Evolutionary conservation across 2,113 vertebrate species (phyloP), one percentile per base, ranked within the genome.

Genomic region (Anguilla japonica): DNA sequence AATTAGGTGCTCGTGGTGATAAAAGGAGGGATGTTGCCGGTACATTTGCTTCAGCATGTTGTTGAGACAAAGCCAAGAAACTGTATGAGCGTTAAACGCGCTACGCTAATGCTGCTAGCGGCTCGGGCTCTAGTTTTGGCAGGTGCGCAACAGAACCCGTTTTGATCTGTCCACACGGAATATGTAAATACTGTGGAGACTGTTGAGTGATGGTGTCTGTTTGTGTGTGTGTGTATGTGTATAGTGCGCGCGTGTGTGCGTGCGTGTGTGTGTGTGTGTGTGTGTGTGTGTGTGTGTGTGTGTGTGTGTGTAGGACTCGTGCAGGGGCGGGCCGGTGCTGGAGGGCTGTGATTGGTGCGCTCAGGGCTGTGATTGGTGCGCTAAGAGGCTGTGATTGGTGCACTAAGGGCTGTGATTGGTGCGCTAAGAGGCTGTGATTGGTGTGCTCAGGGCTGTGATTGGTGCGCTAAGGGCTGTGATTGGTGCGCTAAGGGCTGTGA

Each of bases 371-470:
- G 79, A 82, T 81, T 82, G 85, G 85, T 86, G 53, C 43, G 85
- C 57, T 81, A 93, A 96, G 96, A 96, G 93, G 93, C 95, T n/a
- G n/a, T n/a, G n/a, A n/a, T n/a, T n/a, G n/a, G n/a, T n/a, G n/a
- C n/a, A n/a, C n/a, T n/a, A n/a, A n/a, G n/a, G n/a, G n/a, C n/a
- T n/a, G n/a, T 63, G 79, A 82, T 81, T 82, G 85, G 85, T 86
- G 53, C 43, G 85, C 57, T 81, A 93, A 96, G 96, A 96, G 93
- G 93, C 95, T n/a, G n/a, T n/a, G n/a, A n/a, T n/a, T n/a, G n/a
- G n/a, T n/a, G n/a, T n/a, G n/a, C n/a, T n/a, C n/a, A n/a, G n/a
- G n/a, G n/a, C n/a, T n/a, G n/a, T 63, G 79, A 82, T 81, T 82
- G 85, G 85, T 86, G 53, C 43, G 85, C 57, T 81, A 93, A 96